Evolutionary conservation across 2,797 vertebrate species (phyloP).

Genomic region (Etheostoma perlongum): DNA sequence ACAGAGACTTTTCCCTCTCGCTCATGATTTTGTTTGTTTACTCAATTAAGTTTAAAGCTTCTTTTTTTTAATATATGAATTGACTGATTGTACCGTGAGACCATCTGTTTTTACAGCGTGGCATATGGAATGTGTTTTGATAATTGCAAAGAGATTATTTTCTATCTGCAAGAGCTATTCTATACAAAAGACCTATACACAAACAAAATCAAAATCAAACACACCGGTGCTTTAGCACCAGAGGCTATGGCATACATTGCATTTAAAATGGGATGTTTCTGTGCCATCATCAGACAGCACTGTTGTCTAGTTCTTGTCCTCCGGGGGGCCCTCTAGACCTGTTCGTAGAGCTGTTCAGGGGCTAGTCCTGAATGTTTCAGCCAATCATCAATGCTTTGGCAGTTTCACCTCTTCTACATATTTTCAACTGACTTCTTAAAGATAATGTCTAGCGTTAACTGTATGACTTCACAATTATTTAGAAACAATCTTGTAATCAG

Average conservation of each 20-base stretch:
- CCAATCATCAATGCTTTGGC: background rate
- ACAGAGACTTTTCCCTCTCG: background rate
- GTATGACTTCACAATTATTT: conserved; percentile 16
- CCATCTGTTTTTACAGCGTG: conserved; percentile 51
- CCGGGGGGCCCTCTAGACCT: conserved; percentile 68
- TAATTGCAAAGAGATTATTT: conserved; percentile 64
- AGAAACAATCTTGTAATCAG: conserved; percentile 3
- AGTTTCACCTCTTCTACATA: background rate
- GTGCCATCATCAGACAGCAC: background rate
- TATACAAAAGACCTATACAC: conserved; percentile 37
- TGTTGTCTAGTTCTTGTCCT: conserved; percentile 45
- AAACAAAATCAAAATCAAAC: conserved; percentile 45
- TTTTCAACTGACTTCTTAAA: conserved; percentile 19
- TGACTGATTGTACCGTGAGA: conserved; percentile 40
- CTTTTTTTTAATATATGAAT: conserved; percentile 31
- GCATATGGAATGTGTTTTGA: conserved; percentile 62
- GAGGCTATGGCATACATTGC: conserved; percentile 22
- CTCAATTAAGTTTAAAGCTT: conserved; percentile 32
- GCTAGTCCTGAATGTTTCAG: conserved; percentile 8
- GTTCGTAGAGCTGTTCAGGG: conserved; percentile 30
- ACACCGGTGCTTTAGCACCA: conserved; percentile 34
- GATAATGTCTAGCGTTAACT: background rate
- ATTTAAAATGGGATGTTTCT: conserved; percentile 25
- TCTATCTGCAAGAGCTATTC: conserved; percentile 45
- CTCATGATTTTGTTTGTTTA: conserved; percentile 59